Evolutionary conservation across 2,888 invertebrate species (phyloP).

Genomic region (Ischnura elegans): DNA sequence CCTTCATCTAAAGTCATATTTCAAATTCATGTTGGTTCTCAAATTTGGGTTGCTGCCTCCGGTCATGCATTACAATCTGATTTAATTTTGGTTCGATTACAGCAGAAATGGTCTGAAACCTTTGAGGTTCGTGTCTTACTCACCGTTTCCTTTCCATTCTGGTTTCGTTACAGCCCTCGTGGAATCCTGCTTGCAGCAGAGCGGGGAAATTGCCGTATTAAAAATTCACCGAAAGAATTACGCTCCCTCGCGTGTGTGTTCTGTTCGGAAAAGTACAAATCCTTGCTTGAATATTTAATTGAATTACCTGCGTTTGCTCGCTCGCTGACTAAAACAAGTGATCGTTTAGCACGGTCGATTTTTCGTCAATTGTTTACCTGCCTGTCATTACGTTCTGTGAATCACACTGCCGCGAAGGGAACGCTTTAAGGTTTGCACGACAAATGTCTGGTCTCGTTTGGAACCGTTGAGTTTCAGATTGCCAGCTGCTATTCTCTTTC

Average conservation of each 20-base stretch:
- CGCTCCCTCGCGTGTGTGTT: not conserved
- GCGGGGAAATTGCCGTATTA: not conserved
- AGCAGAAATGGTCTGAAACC: no score
- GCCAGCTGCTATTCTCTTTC: no score
- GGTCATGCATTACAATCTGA: no score
- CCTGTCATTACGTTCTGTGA: not conserved
- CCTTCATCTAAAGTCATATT: no score
- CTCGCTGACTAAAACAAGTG: not conserved
- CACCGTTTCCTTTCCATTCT: not conserved
- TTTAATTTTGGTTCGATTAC: no score
- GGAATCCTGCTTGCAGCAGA: not conserved
- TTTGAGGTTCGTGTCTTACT: no score
- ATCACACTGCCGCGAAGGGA: not conserved
- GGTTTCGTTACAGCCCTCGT: not conserved
- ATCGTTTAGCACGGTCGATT: not conserved
- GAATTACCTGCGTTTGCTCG: not conserved
- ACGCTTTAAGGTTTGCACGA: no score
- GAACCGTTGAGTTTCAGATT: no score
- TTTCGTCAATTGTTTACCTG: not conserved
- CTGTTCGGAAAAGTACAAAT: not conserved
- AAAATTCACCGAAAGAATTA: not conserved
- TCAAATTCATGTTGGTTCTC: no score
- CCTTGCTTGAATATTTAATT: not conserved
- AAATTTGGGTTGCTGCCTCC: no score
- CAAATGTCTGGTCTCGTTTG: no score